Evolutionary conservation across 2,113 vertebrate genomes (phyloP).

Genomic region (Calidris pugnax): DNA sequence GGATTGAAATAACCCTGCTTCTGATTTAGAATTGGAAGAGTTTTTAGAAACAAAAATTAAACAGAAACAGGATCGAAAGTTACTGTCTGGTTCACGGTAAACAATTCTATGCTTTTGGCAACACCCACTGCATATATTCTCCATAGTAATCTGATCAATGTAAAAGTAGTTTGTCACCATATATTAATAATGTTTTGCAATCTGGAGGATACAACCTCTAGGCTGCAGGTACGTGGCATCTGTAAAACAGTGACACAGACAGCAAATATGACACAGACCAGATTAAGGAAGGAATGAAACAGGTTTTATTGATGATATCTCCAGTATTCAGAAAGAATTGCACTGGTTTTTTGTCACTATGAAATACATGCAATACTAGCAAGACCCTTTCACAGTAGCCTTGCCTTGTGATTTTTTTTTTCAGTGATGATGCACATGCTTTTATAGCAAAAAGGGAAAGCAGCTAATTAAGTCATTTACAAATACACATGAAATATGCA

Average conservation of each 20-base stretch:
- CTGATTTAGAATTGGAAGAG: neutral
- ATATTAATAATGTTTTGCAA: neutral
- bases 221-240: neutral
- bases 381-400: neutral
- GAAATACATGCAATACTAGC: neutral
- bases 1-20: neutral
- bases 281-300: neutral
- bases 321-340: neutral
- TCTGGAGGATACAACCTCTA: neutral
- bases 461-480: neutral
- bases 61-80: neutral
- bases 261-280: neutral
- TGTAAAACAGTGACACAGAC: neutral
- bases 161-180: neutral
- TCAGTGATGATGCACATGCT: neutral
- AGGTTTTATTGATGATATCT: neutral
- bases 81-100: neutral
- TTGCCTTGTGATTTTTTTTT: neutral
- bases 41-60: neutral
- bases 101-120: neutral
- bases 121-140: neutral
- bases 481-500: neutral
- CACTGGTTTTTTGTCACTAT: neutral
- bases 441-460: neutral
- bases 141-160: neutral